Evolutionary conservation across 2,888 invertebrate genomes (phyloP), one percentile per base, ranked within the genome.

Genomic region (Timandra comae): DNA sequence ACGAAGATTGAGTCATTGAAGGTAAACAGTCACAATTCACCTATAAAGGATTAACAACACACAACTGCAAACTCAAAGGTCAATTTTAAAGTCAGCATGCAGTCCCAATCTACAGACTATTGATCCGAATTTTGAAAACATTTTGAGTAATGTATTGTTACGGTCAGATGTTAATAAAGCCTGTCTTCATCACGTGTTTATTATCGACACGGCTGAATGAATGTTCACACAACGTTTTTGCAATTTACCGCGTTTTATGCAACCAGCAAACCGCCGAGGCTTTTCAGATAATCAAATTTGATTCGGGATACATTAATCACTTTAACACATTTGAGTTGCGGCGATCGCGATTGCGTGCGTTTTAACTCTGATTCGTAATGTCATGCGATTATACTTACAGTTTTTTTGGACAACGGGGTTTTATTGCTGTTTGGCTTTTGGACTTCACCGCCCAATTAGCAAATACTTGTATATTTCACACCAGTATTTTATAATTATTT

Each of bases 291-390:
- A 79, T 77, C 71, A 70, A 75, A 76, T 77, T 67, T 68, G 69
- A 76, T 72, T 71, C 67, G 56, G 56, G 56, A 46, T 49, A 63
- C 74, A 79, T 80, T 79, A 79, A 81, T 82, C 80, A 79, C 68
- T 69, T 78, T 74, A 77, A 70, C 76, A 74, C 78, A 72, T 80
- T 75, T 64, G 63, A 66, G 59, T 67, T 56, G 58, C 50, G 59
- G 56, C 58, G 61, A 56, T 63, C 63, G 57, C 68, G 72, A 73
- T 76, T 74, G 68, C 71, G 53, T 50, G 50, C 36, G 28, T 33
- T 40, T 45, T 29, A 43, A 35, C 35, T 33, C 38, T 29, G 33
- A 42, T 43, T 49, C 46, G 37, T 43, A 38, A 35, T 51, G 46
- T 52, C 56, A 52, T 60, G 41, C 34, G 38, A 32, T 38, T 33